phyloP scores from a whole-genome alignment of 2,113 vertebrate genomes.

The Sinocyclocheilus anshuiensis region DNA sequence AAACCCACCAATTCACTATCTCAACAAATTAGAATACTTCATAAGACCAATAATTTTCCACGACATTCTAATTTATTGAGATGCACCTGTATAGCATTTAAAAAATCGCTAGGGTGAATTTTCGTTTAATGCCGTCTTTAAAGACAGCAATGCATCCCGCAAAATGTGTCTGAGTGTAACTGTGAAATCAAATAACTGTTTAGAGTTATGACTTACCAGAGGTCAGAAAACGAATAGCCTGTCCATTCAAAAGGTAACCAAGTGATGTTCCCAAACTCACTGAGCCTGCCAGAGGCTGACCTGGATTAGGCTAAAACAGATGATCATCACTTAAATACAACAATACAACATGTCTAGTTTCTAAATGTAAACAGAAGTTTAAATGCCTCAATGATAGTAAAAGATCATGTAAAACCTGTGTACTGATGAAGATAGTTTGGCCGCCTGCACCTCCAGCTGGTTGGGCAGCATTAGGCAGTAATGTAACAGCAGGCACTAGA shows the following conservation, averaged over 20 bases:
- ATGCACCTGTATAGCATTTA: neutral
- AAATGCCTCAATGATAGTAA: conserved; percentile 51
- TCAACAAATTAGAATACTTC: no score
- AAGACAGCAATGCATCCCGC: neutral
- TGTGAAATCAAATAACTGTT: neutral
- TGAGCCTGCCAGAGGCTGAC: neutral
- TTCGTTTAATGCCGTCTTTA: neutral
- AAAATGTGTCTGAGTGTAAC: conserved; percentile 23
- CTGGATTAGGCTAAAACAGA: conserved; percentile 21
- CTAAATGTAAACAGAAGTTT: neutral
- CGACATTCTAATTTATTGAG: no score
- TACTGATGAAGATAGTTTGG: conserved; percentile 82
- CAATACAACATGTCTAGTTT: neutral
- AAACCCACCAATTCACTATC: no score
- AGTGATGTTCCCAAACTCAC: conserved; percentile 74
- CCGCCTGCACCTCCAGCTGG: conserved; percentile 60
- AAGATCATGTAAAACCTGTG: conserved; percentile 73
- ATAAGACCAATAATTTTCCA: no score
- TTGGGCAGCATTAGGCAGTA: conserved; percentile 65
- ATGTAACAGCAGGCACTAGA: conserved; percentile 37
- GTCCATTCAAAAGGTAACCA: conserved; percentile 83
- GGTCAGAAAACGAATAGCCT: conserved; percentile 77
- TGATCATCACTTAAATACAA: neutral
- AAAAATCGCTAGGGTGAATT: neutral
- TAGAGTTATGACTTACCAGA: conserved; percentile 72